Evolutionary conservation across 2,113 vertebrate genomes (phyloP).

Genomic region (Melanocharis versteri): DNA sequence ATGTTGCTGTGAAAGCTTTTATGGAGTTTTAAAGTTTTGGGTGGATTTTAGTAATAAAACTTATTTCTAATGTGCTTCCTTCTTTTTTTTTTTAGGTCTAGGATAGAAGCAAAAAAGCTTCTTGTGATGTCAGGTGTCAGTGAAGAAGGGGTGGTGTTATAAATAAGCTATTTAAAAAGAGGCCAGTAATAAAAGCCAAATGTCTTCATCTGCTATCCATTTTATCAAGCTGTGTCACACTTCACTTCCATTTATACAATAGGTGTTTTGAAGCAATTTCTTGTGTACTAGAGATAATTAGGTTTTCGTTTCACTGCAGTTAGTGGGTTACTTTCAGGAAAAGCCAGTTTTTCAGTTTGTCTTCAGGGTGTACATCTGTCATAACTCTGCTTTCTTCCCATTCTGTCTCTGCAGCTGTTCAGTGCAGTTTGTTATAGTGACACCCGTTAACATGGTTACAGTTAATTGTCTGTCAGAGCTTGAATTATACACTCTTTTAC

Average conservation of each 20-base stretch:
- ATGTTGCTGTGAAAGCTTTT: not conserved
- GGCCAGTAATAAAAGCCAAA: not conserved
- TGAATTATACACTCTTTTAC: slow-evolving; percentile 13
- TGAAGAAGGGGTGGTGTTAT: not conserved
- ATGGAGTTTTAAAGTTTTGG: not conserved
- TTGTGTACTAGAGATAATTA: not conserved
- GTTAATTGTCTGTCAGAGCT: slow-evolving; percentile 53
- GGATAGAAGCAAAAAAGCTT: not conserved
- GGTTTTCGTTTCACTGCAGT: not conserved
- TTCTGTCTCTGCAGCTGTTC: slow-evolving; percentile 33
- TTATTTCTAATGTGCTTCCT: not conserved
- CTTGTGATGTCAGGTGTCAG: not conserved
- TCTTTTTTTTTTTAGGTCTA: not conserved
- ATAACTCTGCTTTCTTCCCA: not conserved
- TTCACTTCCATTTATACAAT: not conserved
- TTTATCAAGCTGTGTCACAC: not conserved
- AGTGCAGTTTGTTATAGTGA: slow-evolving; percentile 23
- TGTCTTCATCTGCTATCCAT: not conserved
- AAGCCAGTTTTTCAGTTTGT: slow-evolving; percentile 28
- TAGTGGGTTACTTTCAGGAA: not conserved
- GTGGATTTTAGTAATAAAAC: not conserved
- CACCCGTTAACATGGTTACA: slow-evolving; percentile 28
- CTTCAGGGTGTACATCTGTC: slow-evolving; percentile 28
- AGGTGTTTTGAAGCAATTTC: not conserved
- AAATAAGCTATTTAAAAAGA: not conserved